These are phyloP conservation scores for Dallia pectoralis DNA, from an alignment of 2,797 vertebrate genomes.

Conservation along the genomic window DNA sequence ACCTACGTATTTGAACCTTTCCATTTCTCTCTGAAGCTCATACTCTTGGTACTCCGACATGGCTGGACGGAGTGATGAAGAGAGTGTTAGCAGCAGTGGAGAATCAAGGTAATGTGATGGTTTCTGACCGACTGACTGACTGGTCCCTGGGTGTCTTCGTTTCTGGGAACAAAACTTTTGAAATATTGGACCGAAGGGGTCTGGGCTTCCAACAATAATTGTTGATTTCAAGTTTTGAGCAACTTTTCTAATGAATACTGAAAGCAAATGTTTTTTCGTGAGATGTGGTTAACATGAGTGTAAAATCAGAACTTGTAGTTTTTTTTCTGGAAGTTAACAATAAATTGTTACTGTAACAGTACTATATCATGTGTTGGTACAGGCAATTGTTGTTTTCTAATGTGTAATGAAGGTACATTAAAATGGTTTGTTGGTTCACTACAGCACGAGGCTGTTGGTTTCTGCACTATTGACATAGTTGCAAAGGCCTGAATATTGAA, in stretches of 20 bases:
- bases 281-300: not conserved
- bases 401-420: not conserved
- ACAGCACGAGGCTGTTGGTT: not conserved
- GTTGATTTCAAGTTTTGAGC: not conserved
- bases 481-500: not conserved
- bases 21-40: constrained; percentile 43
- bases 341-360: not conserved
- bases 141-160: not conserved
- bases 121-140: not conserved
- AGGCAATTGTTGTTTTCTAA: not conserved
- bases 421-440: not conserved
- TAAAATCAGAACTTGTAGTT: not conserved
- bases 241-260: not conserved
- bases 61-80: constrained; percentile 96
- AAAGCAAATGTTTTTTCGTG: not conserved
- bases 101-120: constrained; percentile 86
- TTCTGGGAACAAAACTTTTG: not conserved
- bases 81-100: constrained; percentile 90
- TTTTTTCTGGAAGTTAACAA: not conserved
- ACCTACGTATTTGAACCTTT: constrained; percentile 23
- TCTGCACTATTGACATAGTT: not conserved
- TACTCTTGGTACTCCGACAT: constrained; percentile 76
- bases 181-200: not conserved
- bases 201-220: not conserved
- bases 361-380: too few relatives aligned